phyloP scores from a whole-genome alignment of 2,113 vertebrate genomes.

The Xiphias gladius region DNA sequence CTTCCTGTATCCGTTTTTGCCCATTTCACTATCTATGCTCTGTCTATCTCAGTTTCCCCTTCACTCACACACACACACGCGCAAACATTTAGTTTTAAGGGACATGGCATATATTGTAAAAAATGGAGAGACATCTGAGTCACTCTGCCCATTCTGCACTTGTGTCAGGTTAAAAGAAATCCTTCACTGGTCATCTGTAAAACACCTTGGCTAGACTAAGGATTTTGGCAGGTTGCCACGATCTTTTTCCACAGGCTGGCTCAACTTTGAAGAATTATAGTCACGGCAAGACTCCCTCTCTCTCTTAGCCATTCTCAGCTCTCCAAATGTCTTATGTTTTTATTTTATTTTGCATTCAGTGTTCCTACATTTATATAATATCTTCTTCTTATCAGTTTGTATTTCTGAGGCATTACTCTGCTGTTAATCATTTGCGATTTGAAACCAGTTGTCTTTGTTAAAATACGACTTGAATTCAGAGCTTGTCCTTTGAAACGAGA shows the following conservation, averaged over 20 bases:
- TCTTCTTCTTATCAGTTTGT: background rate
- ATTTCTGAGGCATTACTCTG: conserved; percentile 33
- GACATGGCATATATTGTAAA: conserved; percentile 12
- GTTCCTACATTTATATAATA: conserved; percentile 7
- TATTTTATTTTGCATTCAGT: conserved; percentile 21
- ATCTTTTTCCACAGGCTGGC: conserved; percentile 41
- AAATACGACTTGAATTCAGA: conserved; percentile 3
- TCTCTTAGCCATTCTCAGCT: background rate
- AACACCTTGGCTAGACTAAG: conserved; percentile 37
- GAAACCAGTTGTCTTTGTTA: conserved; percentile 15
- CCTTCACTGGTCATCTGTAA: conserved; percentile 39
- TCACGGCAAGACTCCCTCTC: background rate
- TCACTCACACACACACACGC: background rate
- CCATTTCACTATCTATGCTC: background rate
- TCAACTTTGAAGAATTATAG: conserved; percentile 29
- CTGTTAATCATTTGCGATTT: conserved; percentile 16
- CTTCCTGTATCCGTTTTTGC: conserved; percentile 14
- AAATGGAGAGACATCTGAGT: conserved; percentile 15
- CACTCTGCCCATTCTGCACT: conserved; percentile 32
- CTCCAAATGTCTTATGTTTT: conserved; percentile 3
- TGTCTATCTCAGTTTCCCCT: background rate
- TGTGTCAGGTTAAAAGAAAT: conserved; percentile 46
- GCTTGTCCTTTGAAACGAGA: background rate
- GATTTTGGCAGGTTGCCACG: conserved; percentile 27
- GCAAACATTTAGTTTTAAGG: background rate